Evolutionary conservation across 2,888 invertebrate species (phyloP).

Genomic region (Ctenicera cuprea): DNA sequence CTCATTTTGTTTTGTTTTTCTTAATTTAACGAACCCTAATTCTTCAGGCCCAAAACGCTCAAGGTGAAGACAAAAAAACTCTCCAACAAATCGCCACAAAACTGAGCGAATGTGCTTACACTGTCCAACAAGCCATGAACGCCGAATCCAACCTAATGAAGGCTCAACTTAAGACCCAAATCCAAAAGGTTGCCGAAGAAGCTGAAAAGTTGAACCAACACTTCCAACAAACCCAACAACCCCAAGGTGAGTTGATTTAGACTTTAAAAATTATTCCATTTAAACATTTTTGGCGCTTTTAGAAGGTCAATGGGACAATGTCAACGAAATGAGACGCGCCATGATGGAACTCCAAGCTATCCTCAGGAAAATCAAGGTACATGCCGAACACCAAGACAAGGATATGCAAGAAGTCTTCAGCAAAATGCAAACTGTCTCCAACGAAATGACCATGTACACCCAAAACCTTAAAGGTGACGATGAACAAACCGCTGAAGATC

Average conservation of each 20-base stretch:
- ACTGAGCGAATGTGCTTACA: background rate
- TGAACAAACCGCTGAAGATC: constrained; percentile 5
- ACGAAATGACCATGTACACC: background rate
- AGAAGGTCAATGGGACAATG: background rate
- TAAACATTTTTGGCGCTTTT: no score
- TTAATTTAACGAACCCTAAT: background rate
- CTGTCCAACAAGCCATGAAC: constrained; percentile 17
- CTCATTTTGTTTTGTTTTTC: background rate
- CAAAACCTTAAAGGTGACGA: background rate
- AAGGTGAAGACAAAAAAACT: background rate
- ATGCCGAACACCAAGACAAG: background rate
- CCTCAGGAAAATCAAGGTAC: background rate
- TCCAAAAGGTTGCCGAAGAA: background rate
- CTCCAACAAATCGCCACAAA: background rate
- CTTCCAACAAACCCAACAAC: background rate
- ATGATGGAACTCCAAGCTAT: background rate
- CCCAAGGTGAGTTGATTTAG: background rate
- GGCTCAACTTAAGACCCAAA: constrained; percentile 3
- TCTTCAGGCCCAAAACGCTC: background rate
- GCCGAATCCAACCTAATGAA: constrained; percentile 16
- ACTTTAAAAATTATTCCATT: no score
- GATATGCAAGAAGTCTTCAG: background rate
- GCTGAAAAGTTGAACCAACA: background rate
- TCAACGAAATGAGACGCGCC: background rate
- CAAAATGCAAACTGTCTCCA: background rate